phyloP scores from a whole-genome alignment of 1,140 invertebrate species.

The Andricus grossulariae region DNA sequence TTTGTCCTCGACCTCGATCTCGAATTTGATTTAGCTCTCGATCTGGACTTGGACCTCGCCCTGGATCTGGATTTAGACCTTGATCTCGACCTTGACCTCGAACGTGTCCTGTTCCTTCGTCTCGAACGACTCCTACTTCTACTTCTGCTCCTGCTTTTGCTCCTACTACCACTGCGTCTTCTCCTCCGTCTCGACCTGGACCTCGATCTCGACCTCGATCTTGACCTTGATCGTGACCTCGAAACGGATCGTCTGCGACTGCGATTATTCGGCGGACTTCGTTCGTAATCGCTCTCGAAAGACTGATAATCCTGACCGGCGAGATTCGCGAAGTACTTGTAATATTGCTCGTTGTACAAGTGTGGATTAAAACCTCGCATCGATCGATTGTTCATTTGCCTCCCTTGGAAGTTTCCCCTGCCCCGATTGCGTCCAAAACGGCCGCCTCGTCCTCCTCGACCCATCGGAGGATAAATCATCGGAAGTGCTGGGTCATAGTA shows the following conservation, averaged over 20 bases:
- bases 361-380: conserved; percentile 60
- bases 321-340: conserved; percentile 72
- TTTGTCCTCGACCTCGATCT: conserved; percentile 26
- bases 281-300: conserved; percentile 65
- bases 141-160: conserved; percentile 58
- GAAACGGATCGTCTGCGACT: conserved; percentile 57
- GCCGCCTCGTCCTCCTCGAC: conserved; percentile 49
- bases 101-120: conserved; percentile 48
- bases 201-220: conserved; percentile 57
- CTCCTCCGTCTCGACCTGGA: conserved; percentile 45
- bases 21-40: conserved; percentile 35
- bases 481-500: conserved; percentile 66
- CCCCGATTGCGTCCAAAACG: conserved; percentile 46
- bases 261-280: conserved; percentile 71
- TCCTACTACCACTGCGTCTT: conserved; percentile 40
- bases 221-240: conserved; percentile 56
- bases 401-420: conserved; percentile 44
- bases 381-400: conserved; percentile 48
- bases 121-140: conserved; percentile 57
- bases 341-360: conserved; percentile 71
- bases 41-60: conserved; percentile 36
- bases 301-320: conserved; percentile 65
- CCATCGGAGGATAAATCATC: conserved; percentile 61
- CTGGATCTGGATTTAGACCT: conserved; percentile 42
- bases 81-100: conserved; percentile 56